A percentile compares a stretch with the other conserved stretches of the same genome.
Evolutionary conservation across 2,113 vertebrate genomes (phyloP).

Genomic region (zebrafish (Danio rerio)): GRCz12tu NC_133180.1:1571501-1572000

Average conservation of each 20-base stretch:
- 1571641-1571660: background rate
- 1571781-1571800: no score
- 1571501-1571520: no score
- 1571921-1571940: background rate
- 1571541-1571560: no score
- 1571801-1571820: background rate
- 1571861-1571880: background rate
- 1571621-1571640: background rate
- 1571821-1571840: background rate
- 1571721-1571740: background rate
- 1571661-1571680: background rate
- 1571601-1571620: no score
- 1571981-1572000: background rate
- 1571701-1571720: background rate
- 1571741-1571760: no score
- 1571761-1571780: no score
- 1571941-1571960: rapidly evolving
- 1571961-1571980: background rate
- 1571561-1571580: no score
- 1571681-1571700: background rate
- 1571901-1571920: background rate
- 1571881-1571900: background rate
- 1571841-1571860: background rate
- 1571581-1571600: no score
- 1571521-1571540: no score